phyloP scores from a whole-genome alignment of 2,113 vertebrate genomes.

The Crotalus helleri region DNA sequence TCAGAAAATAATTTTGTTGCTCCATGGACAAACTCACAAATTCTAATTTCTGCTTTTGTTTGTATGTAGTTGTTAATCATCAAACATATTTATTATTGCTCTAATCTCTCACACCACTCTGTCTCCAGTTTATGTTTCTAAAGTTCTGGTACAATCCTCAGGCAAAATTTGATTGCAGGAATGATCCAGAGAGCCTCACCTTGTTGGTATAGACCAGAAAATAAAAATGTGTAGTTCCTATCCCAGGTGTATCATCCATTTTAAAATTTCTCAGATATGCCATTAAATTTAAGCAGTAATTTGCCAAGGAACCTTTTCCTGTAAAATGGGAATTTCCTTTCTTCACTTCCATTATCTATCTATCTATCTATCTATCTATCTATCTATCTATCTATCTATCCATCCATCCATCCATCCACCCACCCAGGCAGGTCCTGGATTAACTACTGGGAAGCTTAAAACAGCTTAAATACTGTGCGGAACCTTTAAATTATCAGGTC shows the following conservation, averaged over 20 bases:
- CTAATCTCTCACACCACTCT: background rate
- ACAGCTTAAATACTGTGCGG: background rate
- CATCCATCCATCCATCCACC: background rate
- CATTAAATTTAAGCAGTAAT: background rate
- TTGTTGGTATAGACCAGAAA: background rate
- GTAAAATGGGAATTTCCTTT: background rate
- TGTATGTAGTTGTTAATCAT: background rate
- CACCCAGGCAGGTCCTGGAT: background rate
- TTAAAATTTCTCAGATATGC: background rate
- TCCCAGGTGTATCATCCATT: background rate
- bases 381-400: background rate
- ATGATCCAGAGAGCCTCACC: background rate
- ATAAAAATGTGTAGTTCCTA: background rate
- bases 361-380: background rate
- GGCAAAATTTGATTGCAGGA: background rate
- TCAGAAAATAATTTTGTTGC: background rate
- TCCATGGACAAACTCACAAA: background rate
- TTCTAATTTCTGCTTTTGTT: background rate
- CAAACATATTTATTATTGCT: background rate
- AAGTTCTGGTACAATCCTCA: background rate
- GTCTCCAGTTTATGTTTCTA: background rate
- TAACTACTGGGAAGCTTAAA: background rate
- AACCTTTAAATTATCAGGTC: background rate
- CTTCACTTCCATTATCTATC: background rate
- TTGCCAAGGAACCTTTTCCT: background rate